Conservation (phyloP, 2,797 vertebrate species). For the Sternotherus odoratus region DNA sequence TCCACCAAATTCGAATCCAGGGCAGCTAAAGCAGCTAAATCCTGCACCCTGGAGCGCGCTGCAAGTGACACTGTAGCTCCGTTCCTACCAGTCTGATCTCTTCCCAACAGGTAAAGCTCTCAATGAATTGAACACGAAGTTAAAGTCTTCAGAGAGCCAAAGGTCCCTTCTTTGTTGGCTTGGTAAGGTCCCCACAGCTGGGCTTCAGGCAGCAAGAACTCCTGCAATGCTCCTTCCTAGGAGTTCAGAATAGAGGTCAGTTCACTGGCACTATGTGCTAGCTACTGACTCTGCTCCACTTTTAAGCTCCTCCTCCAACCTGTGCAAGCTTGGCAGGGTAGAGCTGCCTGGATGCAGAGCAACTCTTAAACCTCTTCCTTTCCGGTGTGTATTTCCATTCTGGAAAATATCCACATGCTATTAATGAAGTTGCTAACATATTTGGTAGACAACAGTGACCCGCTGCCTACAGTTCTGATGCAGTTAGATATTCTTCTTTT, state of each 20-base stretch:
- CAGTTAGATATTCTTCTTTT: not conserved
- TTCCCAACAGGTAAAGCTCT: not conserved
- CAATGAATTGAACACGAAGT: not conserved
- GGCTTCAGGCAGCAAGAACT: not conserved
- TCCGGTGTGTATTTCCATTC: not conserved
- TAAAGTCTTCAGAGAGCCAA: not conserved
- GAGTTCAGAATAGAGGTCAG: not conserved
- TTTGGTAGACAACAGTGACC: conserved; percentile 41
- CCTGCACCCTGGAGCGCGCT: not conserved
- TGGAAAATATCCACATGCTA: conserved; percentile 34
- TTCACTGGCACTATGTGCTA: not conserved
- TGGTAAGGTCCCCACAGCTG: not conserved
- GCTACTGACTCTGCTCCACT: not conserved
- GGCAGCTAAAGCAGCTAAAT: no score
- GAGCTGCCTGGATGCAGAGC: not conserved
- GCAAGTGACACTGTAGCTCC: not conserved
- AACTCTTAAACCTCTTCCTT: not conserved
- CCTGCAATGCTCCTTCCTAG: not conserved
- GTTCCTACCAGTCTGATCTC: not conserved
- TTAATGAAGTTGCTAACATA: conserved; percentile 48
- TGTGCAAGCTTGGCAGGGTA: not conserved
- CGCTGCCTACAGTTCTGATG: not conserved
- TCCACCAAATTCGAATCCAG: not conserved
- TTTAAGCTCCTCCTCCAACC: not conserved
- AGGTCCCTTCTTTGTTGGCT: not conserved